These are phyloP conservation scores for Macaca fascicularis DNA, from an alignment of 2,113 vertebrate genomes.

Conservation along the genomic window T2T-MFA8v1.1 NC_088395.1:16669501-16670000, in stretches of 20 bases:
- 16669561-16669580: slow-evolving; percentile 35
- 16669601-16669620: neutral
- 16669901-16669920: neutral
- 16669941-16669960: neutral
- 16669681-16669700: slow-evolving; percentile 28
- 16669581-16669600: slow-evolving; percentile 19
- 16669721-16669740: slow-evolving; percentile 7
- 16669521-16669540: slow-evolving; percentile 25
- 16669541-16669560: slow-evolving; percentile 42
- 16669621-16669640: slow-evolving; percentile 3
- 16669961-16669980: slow-evolving; percentile 44
- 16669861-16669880: slow-evolving; percentile 33
- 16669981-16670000: neutral
- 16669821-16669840: neutral
- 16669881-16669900: neutral
- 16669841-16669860: neutral
- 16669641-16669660: neutral
- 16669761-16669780: neutral
- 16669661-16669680: neutral
- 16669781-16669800: neutral
- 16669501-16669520: neutral
- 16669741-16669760: neutral
- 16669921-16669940: neutral
- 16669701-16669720: neutral
- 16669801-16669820: neutral